phyloP scores from a whole-genome alignment of 1,140 invertebrate species.

The Galleria mellonella region DNA sequence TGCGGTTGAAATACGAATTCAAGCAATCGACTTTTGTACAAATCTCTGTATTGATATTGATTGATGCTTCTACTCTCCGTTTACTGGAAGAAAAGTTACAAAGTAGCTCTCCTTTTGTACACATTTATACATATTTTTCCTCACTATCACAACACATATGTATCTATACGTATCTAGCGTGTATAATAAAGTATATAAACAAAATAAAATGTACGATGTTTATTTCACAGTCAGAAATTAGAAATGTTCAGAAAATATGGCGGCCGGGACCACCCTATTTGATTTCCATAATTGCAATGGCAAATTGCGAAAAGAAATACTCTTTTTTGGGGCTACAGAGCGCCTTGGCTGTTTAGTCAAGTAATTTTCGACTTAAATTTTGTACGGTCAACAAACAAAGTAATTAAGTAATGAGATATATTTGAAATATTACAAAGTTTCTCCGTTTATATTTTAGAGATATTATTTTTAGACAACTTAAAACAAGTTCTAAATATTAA shows the following conservation, averaged over 20 bases:
- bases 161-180: neutral
- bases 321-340: slow-evolving; percentile 24
- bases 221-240: too few relatives aligned
- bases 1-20: too few relatives aligned
- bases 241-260: slow-evolving; percentile 11
- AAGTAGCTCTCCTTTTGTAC: too few relatives aligned
- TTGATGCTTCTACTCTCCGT: too few relatives aligned
- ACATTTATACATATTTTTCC: neutral
- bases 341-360: slow-evolving; percentile 25
- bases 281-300: slow-evolving; percentile 47
- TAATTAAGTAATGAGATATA: neutral
- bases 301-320: slow-evolving; percentile 36
- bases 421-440: neutral
- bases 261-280: slow-evolving; percentile 17
- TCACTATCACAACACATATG: neutral
- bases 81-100: too few relatives aligned
- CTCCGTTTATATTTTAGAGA: too few relatives aligned
- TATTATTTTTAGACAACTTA: too few relatives aligned
- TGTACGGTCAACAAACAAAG: slow-evolving; percentile 16
- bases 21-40: too few relatives aligned
- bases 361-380: slow-evolving; percentile 33
- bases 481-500: too few relatives aligned
- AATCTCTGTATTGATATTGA: too few relatives aligned
- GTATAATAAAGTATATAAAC: neutral
- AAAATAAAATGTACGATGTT: too few relatives aligned